These are phyloP conservation scores for Nemotelus pantherinus DNA, from an alignment of 2,888 invertebrate species.

Conservation along the genomic window DNA sequence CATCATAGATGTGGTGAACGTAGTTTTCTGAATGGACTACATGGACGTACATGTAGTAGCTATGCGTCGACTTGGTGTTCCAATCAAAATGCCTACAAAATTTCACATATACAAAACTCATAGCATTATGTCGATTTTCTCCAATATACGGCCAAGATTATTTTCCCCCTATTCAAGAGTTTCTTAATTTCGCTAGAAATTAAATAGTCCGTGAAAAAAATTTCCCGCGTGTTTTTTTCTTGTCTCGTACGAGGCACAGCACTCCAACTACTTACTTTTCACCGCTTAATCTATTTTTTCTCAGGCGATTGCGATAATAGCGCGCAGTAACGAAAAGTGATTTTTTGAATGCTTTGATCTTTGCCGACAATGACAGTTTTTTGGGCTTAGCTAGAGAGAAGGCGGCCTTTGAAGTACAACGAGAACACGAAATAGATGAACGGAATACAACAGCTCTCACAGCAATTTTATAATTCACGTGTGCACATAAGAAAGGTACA, in stretches of 20 bases:
- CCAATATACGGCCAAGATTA: too few species aligned
- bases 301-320: conserved; percentile 35
- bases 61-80: too few species aligned
- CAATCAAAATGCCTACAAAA: too few species aligned
- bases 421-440: conserved; percentile 31
- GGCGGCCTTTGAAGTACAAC: conserved; percentile 40
- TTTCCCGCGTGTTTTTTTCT: too few species aligned
- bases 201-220: too few species aligned
- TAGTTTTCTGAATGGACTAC: too few species aligned
- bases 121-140: too few species aligned
- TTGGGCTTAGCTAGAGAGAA: conserved; percentile 42
- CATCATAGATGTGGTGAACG: too few species aligned
- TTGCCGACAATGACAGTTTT: conserved; percentile 41
- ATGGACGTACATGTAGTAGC: too few species aligned
- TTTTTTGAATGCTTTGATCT: conserved; percentile 40
- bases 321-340: conserved; percentile 40
- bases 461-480: conserved; percentile 4
- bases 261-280: conserved; percentile 9
- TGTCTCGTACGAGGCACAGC: background rate
- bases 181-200: too few species aligned
- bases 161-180: too few species aligned
- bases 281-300: conserved; percentile 39
- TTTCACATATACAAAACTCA: too few species aligned
- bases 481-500: background rate
- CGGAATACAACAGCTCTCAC: conserved; percentile 16